Evolutionary conservation across 2,113 vertebrate genomes (phyloP), one percentile per base, ranked within the genome.

Genomic region (Pollimyrus isidori): DNA sequence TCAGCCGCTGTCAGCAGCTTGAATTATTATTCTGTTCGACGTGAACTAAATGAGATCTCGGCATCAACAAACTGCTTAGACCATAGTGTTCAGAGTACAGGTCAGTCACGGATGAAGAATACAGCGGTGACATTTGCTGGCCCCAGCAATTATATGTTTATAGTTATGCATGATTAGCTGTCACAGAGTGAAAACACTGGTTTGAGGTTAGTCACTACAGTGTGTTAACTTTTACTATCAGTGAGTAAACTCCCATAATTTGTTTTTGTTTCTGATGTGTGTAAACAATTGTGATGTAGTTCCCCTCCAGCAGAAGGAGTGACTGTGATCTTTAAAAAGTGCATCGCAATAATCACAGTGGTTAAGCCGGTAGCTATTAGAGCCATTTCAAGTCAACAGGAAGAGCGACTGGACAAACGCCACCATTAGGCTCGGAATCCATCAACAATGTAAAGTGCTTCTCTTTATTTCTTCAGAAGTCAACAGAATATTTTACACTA

Each of bases 151-250:
- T 87, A 49, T 87, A 7, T 53, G 7, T 62, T 65, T 62, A 73
- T 49, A 45, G 13, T 50, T 50, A 19, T 39, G 35, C 82, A 89
- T 87, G 52, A 89, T 89, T 82, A 88, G 83, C 86, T 87, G 87
- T 87, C 80, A 53, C 30, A 91, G 88, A 89, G 88, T 88, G 73
- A 87, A 89, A 92, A 91, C 85, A 89, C 48, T 4, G 90, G 89
- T 90, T 85, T 4, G 56, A 91, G 90, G 92, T 90, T 89, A 45
- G 19, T 73, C 83, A 89, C 62, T 88, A 80, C 35, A 76, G 45
- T 86, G 52, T 93, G 90, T 91, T 90, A 80, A 90, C 87, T 89
- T 91, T 87, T 88, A 76, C 90, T 90, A 89, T 90, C 91, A 89
- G 87, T 76, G 56, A 35, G 62, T 86, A 84, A 91, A 92, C 91